These are phyloP conservation scores for Simalia tracyae DNA, from an alignment of 2,797 vertebrate genomes.

Conservation along the genomic window DNA sequence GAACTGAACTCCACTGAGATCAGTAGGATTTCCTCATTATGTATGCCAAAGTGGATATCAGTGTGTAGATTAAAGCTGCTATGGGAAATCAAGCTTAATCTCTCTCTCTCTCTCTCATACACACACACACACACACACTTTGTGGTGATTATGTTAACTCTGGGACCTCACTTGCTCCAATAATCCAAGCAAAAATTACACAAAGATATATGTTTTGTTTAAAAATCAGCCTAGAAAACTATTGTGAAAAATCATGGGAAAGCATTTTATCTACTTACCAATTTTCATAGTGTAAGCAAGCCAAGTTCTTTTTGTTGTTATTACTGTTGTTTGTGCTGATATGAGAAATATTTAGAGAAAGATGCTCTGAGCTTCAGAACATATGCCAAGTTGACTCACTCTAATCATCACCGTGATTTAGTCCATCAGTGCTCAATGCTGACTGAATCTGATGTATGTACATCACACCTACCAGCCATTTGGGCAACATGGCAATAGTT, in stretches of 20 bases:
- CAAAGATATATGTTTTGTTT: background rate
- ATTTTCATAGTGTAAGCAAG: background rate
- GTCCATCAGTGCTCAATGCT: background rate
- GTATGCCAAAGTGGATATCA: background rate
- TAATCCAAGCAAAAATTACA: background rate
- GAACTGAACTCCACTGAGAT: background rate
- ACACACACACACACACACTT: too few relatives aligned
- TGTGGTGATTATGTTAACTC: background rate
- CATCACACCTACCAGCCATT: background rate
- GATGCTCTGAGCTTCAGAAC: background rate
- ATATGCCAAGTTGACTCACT: slow-evolving; percentile 3
- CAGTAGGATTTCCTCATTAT: background rate
- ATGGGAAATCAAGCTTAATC: background rate
- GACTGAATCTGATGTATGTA: background rate
- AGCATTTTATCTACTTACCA: background rate
- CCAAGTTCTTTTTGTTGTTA: background rate
- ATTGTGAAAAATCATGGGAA: background rate
- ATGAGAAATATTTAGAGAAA: background rate
- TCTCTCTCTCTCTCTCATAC: background rate
- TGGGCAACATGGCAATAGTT: background rate
- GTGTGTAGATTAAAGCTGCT: background rate
- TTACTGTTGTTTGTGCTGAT: background rate
- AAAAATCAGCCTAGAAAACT: background rate
- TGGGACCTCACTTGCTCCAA: background rate
- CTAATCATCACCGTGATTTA: background rate